Evolutionary conservation across 2,888 invertebrate genomes (phyloP).

Genomic region (Habrosyne pyritoides): DNA sequence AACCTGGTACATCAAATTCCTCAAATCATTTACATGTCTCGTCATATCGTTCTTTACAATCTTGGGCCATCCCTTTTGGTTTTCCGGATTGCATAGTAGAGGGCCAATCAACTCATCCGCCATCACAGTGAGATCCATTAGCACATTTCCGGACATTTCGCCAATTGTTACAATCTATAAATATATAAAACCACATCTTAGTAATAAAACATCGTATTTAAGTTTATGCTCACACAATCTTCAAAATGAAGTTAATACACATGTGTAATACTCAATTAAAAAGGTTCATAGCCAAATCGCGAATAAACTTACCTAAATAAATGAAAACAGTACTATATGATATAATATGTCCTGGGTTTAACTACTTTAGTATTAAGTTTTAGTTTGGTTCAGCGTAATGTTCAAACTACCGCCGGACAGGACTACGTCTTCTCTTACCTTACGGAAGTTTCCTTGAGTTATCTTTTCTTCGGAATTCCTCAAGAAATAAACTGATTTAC

Average conservation of each 20-base stretch:
- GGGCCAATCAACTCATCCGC: conserved; percentile 90
- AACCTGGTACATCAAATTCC: conserved; percentile 88
- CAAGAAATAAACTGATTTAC: conserved; percentile 91
- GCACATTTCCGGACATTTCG: conserved; percentile 87
- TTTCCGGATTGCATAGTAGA: conserved; percentile 87
- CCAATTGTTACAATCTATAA: conserved; percentile 85
- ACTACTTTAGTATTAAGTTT: too few species aligned
- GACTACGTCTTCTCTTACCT: conserved; percentile 41
- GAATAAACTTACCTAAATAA: too few species aligned
- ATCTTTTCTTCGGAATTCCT: conserved; percentile 85
- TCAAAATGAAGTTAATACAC: too few species aligned
- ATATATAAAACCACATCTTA: not conserved
- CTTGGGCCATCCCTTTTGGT: conserved; percentile 89
- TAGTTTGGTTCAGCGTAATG: too few species aligned
- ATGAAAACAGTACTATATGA: too few species aligned
- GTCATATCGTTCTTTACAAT: conserved; percentile 88
- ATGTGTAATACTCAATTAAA: too few species aligned
- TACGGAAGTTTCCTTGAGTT: conserved; percentile 82
- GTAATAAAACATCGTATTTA: not conserved
- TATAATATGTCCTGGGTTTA: too few species aligned
- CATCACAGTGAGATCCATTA: conserved; percentile 87
- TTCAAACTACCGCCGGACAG: too few species aligned
- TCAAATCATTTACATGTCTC: conserved; percentile 86
- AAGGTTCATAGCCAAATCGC: too few species aligned
- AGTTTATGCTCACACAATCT: too few species aligned